phyloP scores from a whole-genome alignment of 2,797 vertebrate species.

The Triplophysa bombifrons region DNA sequence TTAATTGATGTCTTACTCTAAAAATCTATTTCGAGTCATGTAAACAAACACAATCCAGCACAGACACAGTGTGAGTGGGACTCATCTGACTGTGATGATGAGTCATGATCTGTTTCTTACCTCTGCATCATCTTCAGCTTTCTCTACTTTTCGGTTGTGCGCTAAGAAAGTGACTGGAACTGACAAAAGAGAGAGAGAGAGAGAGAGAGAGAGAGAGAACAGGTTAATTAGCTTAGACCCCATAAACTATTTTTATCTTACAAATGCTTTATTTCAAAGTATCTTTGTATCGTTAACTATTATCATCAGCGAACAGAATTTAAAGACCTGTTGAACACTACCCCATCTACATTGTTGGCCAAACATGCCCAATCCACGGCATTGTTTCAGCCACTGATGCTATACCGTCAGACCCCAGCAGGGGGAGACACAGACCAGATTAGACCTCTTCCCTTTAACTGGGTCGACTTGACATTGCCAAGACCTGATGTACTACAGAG shows the following conservation, averaged over 20 bases:
- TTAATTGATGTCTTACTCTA: background rate
- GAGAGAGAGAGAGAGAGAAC: conserved; percentile 7
- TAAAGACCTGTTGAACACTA: too few species aligned
- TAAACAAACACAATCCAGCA: background rate
- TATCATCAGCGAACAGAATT: too few species aligned
- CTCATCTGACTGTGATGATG: background rate
- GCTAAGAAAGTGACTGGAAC: conserved; percentile 86
- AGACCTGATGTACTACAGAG: conserved; percentile 20
- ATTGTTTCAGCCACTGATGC: too few species aligned
- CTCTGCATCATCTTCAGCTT: conserved; percentile 87
- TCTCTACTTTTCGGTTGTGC: conserved; percentile 86
- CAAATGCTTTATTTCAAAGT: too few species aligned
- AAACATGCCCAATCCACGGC: too few species aligned
- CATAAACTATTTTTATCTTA: too few species aligned
- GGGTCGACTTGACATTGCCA: conserved; percentile 26
- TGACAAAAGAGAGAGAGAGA: conserved; percentile 21
- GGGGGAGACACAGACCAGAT: background rate
- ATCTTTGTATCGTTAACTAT: too few species aligned
- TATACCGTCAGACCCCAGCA: background rate
- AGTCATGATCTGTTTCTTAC: conserved; percentile 69
- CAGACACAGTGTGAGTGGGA: background rate
- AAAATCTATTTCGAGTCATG: background rate
- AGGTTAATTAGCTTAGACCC: background rate
- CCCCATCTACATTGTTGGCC: too few species aligned
- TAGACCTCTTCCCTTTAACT: conserved; percentile 1